phyloP scores from a whole-genome alignment of 1,140 invertebrate genomes.

The Plectus sambesii region DNA sequence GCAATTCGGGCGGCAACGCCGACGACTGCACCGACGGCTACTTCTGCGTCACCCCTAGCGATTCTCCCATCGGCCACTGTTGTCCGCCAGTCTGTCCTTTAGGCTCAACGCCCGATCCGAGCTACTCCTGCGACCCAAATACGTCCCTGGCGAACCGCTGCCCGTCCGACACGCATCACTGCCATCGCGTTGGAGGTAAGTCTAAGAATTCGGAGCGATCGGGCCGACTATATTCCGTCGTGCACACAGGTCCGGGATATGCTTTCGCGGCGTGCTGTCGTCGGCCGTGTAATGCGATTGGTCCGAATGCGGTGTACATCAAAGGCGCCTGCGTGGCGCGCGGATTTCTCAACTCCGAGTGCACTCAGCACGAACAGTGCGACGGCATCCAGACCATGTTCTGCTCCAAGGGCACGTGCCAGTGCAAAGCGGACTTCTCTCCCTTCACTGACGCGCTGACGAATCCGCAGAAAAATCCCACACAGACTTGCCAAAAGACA shows the following conservation, averaged over 20 bases:
- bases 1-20: conserved; percentile 31
- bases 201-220: no score
- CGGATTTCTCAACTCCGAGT: conserved; percentile 38
- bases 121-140: conserved; percentile 23
- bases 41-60: conserved; percentile 31
- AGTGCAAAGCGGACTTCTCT: conserved; percentile 35
- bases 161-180: conserved; percentile 42
- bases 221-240: no score
- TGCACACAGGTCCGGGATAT: conserved; percentile 29
- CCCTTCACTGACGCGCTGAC: conserved; percentile 36
- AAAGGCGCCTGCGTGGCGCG: conserved; percentile 41
- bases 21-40: conserved; percentile 37
- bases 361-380: conserved; percentile 39
- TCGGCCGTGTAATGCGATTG: conserved; percentile 42
- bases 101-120: conserved; percentile 23
- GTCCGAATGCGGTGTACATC: conserved; percentile 43
- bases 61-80: conserved; percentile 42
- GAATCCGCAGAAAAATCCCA: conserved; percentile 40
- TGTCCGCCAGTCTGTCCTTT: conserved; percentile 41
- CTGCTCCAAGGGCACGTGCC: conserved; percentile 38
- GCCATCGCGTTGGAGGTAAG: conserved; percentile 37
- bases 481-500: conserved; percentile 34
- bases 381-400: conserved; percentile 44
- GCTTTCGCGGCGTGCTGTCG: conserved; percentile 43
- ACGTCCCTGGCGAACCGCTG: conserved; percentile 18